Percentiles rank a stretch among this genome's conserved stretches.
phyloP scores from a whole-genome alignment of 37 sponge, comb jelly and placozoan genomes.

The Oopsacas minuta region DNA sequence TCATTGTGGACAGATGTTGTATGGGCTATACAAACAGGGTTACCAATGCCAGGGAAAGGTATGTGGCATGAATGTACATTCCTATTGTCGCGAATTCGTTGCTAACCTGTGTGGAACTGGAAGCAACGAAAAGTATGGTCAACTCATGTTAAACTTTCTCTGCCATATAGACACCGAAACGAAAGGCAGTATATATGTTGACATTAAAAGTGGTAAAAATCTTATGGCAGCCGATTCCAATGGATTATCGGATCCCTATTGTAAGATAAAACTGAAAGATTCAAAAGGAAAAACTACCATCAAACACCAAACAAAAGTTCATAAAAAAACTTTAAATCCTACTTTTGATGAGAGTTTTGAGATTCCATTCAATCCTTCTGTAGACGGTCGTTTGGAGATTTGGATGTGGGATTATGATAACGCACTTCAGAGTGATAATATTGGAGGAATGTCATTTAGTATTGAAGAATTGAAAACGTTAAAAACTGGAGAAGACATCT shows the following conservation, averaged over 20 bases:
- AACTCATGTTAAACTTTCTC: not conserved
- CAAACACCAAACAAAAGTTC: slow-evolving; percentile 17
- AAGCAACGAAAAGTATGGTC: not conserved
- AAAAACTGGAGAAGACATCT: not conserved
- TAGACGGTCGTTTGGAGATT: not conserved
- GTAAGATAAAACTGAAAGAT: not conserved
- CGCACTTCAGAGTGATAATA: not conserved
- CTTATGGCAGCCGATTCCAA: not conserved
- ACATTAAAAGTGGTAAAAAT: not conserved
- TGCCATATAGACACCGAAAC: not conserved
- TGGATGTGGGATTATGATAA: slow-evolving; percentile 6
- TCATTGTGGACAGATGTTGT: slow-evolving; percentile 13
- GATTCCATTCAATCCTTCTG: not conserved
- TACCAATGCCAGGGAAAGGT: slow-evolving; percentile 12
- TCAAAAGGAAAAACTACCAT: not conserved
- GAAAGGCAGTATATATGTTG: not conserved
- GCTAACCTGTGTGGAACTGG: not conserved
- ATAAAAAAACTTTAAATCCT: slow-evolving; percentile 12
- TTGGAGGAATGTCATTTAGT: not conserved
- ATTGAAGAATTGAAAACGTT: not conserved
- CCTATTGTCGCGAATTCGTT: not conserved
- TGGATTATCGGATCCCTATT: slow-evolving; percentile 9
- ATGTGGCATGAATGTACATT: slow-evolving; percentile 16
- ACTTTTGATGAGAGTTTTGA: slow-evolving; percentile 19
- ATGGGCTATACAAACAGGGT: not conserved